These are phyloP conservation scores for Platysternon megacephalum DNA, from an alignment of 2,113 vertebrate species.

Conservation along the genomic window DNA sequence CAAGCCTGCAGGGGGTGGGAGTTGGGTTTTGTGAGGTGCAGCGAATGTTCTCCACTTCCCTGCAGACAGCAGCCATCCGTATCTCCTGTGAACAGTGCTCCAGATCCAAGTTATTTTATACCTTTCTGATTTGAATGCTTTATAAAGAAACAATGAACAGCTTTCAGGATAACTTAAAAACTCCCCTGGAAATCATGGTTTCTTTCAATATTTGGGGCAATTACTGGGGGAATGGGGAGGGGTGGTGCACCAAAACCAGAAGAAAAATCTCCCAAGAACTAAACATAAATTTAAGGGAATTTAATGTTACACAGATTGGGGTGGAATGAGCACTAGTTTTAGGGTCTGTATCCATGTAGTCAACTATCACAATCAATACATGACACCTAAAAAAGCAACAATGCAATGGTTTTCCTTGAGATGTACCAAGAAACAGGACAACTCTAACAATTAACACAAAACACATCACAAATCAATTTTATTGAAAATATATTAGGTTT, in stretches of 20 bases:
- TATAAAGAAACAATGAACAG: constrained; percentile 24
- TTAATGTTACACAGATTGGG: constrained; percentile 6
- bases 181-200: background rate
- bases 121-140: background rate
- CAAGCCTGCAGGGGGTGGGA: background rate
- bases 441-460: constrained; percentile 58
- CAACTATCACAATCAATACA: constrained; percentile 34
- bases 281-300: constrained; percentile 29
- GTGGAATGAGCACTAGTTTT: background rate
- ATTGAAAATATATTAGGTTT: constrained; percentile 80
- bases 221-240: background rate
- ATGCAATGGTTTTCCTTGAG: constrained; percentile 12
- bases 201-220: background rate
- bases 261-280: background rate
- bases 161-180: background rate
- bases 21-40: rapidly evolving
- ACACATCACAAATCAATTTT: constrained; percentile 77
- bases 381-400: constrained; percentile 43
- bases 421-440: constrained; percentile 39
- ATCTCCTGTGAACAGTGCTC: background rate
- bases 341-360: constrained; percentile 32
- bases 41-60: no score
- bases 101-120: background rate
- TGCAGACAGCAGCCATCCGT: background rate
- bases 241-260: background rate